A percentile compares a stretch with the other conserved stretches of the same genome.
Conservation (phyloP, 2,797 vertebrate genomes). For the Molossus alvarezi region DNA sequence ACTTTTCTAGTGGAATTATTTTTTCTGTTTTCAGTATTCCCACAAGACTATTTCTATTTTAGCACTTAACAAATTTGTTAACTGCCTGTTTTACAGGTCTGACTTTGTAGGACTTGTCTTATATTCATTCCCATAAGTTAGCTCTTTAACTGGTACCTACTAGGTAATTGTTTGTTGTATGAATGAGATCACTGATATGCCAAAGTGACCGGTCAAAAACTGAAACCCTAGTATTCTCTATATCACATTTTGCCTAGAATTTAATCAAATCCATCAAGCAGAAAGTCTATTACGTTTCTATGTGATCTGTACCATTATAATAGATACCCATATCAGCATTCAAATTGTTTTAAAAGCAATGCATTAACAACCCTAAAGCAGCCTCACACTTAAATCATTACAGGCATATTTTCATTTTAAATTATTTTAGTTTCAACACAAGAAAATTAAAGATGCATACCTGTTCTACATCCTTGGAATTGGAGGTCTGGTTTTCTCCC, state of each 20-base stretch:
- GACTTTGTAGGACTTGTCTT: not conserved
- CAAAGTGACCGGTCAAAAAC: conserved; percentile 7
- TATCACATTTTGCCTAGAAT: conserved; percentile 27
- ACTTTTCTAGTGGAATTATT: conserved; percentile 42
- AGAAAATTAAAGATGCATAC: conserved; percentile 83
- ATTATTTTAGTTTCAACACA: conserved; percentile 37
- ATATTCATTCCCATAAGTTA: conserved; percentile 16
- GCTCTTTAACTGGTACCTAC: not conserved
- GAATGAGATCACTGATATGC: not conserved
- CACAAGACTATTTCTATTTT: conserved; percentile 12
- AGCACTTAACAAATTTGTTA: conserved; percentile 33
- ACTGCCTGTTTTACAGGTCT: not conserved
- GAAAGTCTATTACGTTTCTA: conserved; percentile 1
- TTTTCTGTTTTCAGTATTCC: conserved; percentile 35
- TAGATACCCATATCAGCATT: not conserved
- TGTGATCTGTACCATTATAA: not conserved
- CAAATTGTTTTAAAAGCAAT: conserved; percentile 57
- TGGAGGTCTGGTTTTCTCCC: conserved; percentile 86
- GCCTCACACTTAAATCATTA: not conserved
- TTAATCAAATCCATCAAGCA: conserved; percentile 38
- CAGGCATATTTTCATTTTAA: conserved; percentile 47
- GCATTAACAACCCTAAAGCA: not conserved
- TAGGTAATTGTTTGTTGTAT: conserved; percentile 39
- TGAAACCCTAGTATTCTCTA: conserved; percentile 18
- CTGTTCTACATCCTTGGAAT: conserved; percentile 87